Evolutionary conservation across 2,797 vertebrate genomes (phyloP).

Genomic region (Manis pentadactyla): DNA sequence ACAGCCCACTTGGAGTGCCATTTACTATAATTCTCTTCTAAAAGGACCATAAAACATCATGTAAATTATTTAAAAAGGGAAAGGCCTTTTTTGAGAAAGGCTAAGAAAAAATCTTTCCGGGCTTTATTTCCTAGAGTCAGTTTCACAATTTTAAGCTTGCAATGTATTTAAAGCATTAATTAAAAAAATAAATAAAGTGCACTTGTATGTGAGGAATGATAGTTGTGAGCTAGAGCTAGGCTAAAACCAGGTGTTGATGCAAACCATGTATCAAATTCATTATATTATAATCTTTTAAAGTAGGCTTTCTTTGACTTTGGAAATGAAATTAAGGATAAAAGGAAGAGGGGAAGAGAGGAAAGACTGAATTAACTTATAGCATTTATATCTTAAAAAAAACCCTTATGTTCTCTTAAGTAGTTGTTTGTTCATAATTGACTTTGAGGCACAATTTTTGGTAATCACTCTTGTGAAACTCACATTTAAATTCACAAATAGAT

Average conservation of each 20-base stretch:
- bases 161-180: constrained; percentile 44
- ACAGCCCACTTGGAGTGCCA: constrained; percentile 72
- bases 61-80: constrained; percentile 76
- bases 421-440: not conserved
- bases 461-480: not conserved
- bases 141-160: constrained; percentile 21
- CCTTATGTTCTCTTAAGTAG: not conserved
- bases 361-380: not conserved
- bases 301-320: constrained; percentile 31
- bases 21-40: constrained; percentile 76
- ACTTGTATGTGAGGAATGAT: not conserved
- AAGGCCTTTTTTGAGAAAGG: constrained; percentile 68
- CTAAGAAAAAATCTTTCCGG: constrained; percentile 56
- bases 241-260: not conserved
- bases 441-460: not conserved
- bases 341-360: not conserved
- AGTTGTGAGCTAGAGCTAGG: not conserved
- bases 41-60: constrained; percentile 75
- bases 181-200: not conserved
- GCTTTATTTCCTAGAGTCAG: constrained; percentile 51
- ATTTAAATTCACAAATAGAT: constrained; percentile 32
- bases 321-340: constrained; percentile 48
- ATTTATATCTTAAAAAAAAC: not conserved
- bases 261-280: not conserved
- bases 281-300: not conserved